Base-by-base conservation (phyloP, 2,797 vertebrate genomes). In the Sebastes itinus region DNA sequence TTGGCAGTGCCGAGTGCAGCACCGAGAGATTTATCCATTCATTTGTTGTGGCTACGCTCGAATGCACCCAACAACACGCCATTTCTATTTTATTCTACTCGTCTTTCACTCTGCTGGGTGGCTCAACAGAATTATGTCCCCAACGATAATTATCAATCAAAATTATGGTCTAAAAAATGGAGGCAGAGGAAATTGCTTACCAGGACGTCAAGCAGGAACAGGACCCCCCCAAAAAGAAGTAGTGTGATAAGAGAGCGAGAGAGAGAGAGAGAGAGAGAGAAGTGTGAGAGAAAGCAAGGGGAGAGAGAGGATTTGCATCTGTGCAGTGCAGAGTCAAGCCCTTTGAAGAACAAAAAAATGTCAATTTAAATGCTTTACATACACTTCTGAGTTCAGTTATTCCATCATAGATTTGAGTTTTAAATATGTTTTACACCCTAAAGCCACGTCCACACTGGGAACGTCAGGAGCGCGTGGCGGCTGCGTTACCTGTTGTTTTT, bases 11-110 rank as follows among this genome's bases (percentile, higher is more conserved):
- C 42, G 16, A 49, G 46, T 49, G 46, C 46, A 83, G 90, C 92
- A 81, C 91, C 42, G 87, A 82, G 89, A 96, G 95, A 96, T 95
- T 95, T 96, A 95, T 95, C 92, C 94, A 89, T 95, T 96, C 90
- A 95, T 96, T 94, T 95, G 94, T 95, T 93, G 93, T 93, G 91
- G 93, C 89, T 82, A 82, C 83, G 94, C 93, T 93, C 75, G 87
- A 94, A 90, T 91, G 92, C 90, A 78, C 91, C 92, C 90, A 86
- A 91, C 91, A 89, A 91, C 93, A 93, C 87, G 93, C 86, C 92
- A 94, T 94, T 92, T 91, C 90, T 94, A 88, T 95, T 94, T 95
- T 93, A 94, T 94, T 95, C 91, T 88, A 85, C 91, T 91, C 89
- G 89, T 93, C 94, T 92, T 92, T 92, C 89, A 92, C 89, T 93